phyloP scores from a whole-genome alignment of 2,113 vertebrate species.

The Platycercus adscitus region DNA sequence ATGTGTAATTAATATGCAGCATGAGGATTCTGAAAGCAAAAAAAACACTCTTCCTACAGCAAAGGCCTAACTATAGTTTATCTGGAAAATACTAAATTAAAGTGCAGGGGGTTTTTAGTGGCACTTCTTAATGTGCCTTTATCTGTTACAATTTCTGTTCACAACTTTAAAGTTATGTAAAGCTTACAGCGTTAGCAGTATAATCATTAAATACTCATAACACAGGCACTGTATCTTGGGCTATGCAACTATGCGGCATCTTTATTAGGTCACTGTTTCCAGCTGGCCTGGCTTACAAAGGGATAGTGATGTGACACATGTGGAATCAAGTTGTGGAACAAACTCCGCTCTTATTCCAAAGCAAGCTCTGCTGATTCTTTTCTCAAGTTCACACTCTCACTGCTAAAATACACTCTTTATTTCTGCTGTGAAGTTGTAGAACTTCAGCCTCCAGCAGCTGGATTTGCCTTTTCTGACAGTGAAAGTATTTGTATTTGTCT shows the following conservation, averaged over 20 bases:
- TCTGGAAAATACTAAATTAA: neutral
- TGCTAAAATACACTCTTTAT: neutral
- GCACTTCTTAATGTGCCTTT: neutral
- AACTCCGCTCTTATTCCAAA: neutral
- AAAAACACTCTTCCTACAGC: neutral
- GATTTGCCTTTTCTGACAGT: neutral
- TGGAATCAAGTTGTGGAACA: neutral
- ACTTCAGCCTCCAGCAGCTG: neutral
- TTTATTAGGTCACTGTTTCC: neutral
- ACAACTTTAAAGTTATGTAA: neutral
- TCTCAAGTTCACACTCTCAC: neutral
- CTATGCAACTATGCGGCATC: neutral
- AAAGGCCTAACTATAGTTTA: neutral
- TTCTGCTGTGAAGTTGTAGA: neutral
- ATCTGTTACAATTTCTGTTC: neutral
- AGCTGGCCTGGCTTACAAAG: neutral
- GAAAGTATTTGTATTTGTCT: neutral
- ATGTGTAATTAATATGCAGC: neutral
- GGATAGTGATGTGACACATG: fast-evolving
- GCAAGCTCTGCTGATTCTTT: neutral
- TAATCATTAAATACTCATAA: neutral
- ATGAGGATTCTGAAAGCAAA: neutral
- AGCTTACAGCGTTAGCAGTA: fast-evolving
- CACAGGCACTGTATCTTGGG: neutral
- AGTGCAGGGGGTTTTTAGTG: neutral